Conservation (phyloP, 2,797 vertebrate species). For the Nyctibius grandis region DNA sequence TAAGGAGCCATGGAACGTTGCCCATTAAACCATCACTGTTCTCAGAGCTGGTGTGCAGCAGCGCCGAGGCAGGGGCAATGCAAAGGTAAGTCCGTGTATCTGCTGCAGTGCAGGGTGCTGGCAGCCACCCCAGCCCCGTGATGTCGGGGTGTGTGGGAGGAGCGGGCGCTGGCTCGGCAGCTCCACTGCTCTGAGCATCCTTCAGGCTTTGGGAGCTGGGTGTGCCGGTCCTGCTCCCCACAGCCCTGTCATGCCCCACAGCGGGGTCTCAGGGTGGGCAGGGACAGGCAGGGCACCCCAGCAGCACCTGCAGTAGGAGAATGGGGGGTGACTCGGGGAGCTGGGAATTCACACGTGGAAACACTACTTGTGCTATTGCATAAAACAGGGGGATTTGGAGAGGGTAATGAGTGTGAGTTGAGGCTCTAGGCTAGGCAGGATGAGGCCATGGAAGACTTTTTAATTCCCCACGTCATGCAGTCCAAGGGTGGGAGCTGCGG, state of each 20-base stretch:
- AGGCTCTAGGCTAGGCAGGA: not conserved
- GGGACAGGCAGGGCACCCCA: not conserved
- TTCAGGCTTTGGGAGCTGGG: not conserved
- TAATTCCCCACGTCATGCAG: rapidly evolving
- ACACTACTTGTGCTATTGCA: not conserved
- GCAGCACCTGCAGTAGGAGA: not conserved
- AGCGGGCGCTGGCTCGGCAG: not conserved
- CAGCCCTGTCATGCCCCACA: rapidly evolving
- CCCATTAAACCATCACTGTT: rapidly evolving
- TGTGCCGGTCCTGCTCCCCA: not conserved
- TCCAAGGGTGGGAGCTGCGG: not conserved
- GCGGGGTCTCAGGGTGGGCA: rapidly evolving
- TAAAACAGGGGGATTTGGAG: not conserved
- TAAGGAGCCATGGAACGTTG: not conserved
- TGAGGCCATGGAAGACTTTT: not conserved
- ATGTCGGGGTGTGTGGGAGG: rapidly evolving
- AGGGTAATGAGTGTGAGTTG: rapidly evolving
- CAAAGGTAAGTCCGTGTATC: not conserved
- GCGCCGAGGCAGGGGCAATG: not conserved
- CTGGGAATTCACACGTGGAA: not conserved
- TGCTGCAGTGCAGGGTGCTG: not conserved
- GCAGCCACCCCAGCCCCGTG: not conserved
- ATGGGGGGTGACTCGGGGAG: rapidly evolving
- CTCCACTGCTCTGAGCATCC: not conserved
- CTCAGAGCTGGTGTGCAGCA: not conserved